Evolutionary conservation across 2,113 vertebrate species (phyloP).

Genomic region (Prionailurus bengalensis): DNA sequence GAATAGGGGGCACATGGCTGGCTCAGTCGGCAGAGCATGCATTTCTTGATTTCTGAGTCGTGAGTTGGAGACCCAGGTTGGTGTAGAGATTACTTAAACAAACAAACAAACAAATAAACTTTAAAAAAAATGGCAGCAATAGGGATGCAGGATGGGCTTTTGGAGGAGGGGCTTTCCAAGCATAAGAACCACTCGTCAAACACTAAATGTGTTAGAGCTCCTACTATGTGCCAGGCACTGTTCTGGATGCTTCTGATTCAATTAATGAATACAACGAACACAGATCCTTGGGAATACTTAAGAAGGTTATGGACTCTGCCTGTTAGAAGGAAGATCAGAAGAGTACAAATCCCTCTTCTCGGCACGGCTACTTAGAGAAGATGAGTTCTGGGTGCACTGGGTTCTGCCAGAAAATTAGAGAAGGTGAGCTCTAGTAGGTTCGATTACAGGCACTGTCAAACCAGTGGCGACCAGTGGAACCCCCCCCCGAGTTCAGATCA

Average conservation of each 20-base stretch:
- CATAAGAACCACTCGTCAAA: background rate
- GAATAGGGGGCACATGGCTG: background rate
- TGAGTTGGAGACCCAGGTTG: background rate
- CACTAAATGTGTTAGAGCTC: background rate
- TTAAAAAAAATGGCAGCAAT: background rate
- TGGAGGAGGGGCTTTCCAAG: background rate
- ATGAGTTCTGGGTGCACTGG: background rate
- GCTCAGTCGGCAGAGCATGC: background rate
- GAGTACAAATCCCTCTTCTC: background rate
- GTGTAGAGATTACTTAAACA: background rate
- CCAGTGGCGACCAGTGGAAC: background rate
- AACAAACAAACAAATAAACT: background rate
- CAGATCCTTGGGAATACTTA: background rate
- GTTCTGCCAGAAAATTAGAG: constrained; percentile 22
- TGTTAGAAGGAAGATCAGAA: background rate
- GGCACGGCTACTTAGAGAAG: background rate
- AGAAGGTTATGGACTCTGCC: background rate
- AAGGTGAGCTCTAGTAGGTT: background rate
- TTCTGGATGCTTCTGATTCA: background rate
- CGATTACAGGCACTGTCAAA: background rate
- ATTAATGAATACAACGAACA: background rate
- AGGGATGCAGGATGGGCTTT: background rate
- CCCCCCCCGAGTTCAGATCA: background rate
- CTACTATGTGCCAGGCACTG: background rate
- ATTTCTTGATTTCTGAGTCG: background rate